Base-by-base conservation (phyloP, 1,140 invertebrate species). In the Drosophila suzukii region DNA sequence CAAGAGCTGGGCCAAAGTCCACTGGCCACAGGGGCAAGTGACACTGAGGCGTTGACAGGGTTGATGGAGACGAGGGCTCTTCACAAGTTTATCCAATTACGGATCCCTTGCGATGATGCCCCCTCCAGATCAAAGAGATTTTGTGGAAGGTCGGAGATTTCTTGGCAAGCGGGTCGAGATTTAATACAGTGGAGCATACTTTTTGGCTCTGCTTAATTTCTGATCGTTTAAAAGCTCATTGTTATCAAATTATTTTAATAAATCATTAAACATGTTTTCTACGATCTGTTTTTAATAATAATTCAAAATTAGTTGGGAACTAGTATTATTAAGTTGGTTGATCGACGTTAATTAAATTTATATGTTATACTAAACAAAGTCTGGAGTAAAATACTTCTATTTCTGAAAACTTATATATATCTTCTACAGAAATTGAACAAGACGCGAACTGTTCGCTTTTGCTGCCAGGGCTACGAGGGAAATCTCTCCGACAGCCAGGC, bases 381-480 rank as follows among this genome's bases (percentile, higher is more conserved):
- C 20, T 20, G 20, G 20, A 20, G 20, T 20, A 20, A 20, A 20
- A 20, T 20, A 20, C 20, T 27, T 27, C 27, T 27, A 27, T 27
- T 27, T 27, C 20, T 20, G 20, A 20, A 27, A 36, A 36, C 34
- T 11, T 4, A 10, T 20, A n/a, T n/a, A n/a, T n/a, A 47, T 17
- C 12, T 1, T 1, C 51, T 66, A 0, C 13, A 91, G 88, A 81
- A 78, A 58, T 13, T 89, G 0, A 91, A 91, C 53, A 92, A 92
- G 46, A 92, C 91, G 15, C 89, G 91, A 15, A 90, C 84, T 3
- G 90, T 92, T 43, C 86, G 90, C 3, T 92, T 91, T 50, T 92
- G 91, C 63, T 92, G 91, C 20, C 80, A 88, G 34, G 91, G 91
- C 43, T 92, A 91, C 51, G 91, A 91, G 51, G 91, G 90, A 7